Evolutionary conservation across 2,113 vertebrate species (phyloP).

Genomic region (Orcinus orca): DNA sequence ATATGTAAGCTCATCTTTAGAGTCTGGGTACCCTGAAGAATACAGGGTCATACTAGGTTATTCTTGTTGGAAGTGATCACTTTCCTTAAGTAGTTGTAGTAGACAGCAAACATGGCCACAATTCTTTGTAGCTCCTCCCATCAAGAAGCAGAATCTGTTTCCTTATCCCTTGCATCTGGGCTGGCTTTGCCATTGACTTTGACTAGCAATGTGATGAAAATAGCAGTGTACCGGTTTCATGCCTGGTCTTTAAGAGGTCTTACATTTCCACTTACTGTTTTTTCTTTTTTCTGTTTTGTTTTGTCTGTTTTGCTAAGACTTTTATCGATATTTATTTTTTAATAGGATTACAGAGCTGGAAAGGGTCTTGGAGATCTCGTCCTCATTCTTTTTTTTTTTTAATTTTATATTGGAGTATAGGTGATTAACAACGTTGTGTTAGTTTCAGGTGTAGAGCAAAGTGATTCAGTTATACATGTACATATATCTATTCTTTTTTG

Average conservation of each 20-base stretch:
- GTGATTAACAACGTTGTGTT: not conserved
- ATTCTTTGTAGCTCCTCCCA: not conserved
- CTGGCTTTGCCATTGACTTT: not conserved
- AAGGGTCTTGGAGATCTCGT: not conserved
- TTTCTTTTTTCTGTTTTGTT: not conserved
- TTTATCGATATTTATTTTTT: not conserved
- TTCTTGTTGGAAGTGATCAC: not conserved
- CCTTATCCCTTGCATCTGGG: not conserved
- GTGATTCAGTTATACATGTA: not conserved
- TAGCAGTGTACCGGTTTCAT: not conserved
- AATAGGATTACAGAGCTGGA: not conserved
- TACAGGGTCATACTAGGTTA: not conserved
- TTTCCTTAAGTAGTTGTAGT: not conserved
- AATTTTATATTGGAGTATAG: not conserved
- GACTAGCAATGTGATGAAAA: not conserved
- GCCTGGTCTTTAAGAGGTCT: not conserved
- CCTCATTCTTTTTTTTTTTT: not conserved
- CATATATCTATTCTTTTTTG: not conserved
- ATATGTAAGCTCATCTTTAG: not conserved
- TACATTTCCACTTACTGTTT: not conserved
- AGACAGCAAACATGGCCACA: not conserved
- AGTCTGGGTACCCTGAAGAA: not conserved
- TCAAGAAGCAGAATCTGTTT: not conserved
- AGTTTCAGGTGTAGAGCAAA: not conserved
- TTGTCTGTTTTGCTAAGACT: not conserved